Base-by-base conservation (phyloP, 2,888 invertebrate species). In the Nectonema munidae region DNA sequence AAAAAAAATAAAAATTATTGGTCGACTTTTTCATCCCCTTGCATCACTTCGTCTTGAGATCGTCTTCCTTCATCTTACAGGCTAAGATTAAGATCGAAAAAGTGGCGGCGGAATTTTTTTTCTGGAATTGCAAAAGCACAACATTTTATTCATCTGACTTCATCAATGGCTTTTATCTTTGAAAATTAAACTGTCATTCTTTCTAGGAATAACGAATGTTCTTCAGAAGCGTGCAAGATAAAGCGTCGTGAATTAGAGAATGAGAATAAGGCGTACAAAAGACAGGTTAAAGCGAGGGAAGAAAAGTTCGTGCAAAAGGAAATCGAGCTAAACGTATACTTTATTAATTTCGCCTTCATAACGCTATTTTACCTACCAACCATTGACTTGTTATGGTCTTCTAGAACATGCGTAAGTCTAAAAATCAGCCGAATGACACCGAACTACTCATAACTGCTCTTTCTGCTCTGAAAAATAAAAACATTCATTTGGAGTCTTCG, bases 401-500 rank as follows among this genome's bases (percentile, higher is more conserved):
- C n/a, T 19, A 34, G 35, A 18, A 18, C 4, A 19, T 34, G 19
- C 17, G 35, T 6, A 18, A 34, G 15, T 18, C 20, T 18, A 34
- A 34, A 15, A 32, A 18, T 14, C 32, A 40, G 20, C 29, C 33
- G 49, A 64, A 64, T 47, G 54, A 55, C 39, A 64, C 69, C 18
- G 74, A 74, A 48, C 66, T 71, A 49, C 58, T 76, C 46, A 66
- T 72, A 62, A 65, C 68, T 29, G 73, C 75, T 15, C 59, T 76
- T 46, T 64, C 66, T 37, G 68, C 69, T 44, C 65, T 81, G 61
- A 72, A 75, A 56, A 79, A 83, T 53, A 75, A 79, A 53, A 77
- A 76, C 53, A 58, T 68, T 49, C 77, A 79, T 53, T 64, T 89
- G 48, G 81, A 89, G 61, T 71, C 72, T 52, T 74, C 75, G 51